Percentiles rank a stretch among this genome's conserved stretches.
These are phyloP conservation scores for Timandra comae DNA, from an alignment of 2,888 invertebrate genomes.

Conservation along the genomic window DNA sequence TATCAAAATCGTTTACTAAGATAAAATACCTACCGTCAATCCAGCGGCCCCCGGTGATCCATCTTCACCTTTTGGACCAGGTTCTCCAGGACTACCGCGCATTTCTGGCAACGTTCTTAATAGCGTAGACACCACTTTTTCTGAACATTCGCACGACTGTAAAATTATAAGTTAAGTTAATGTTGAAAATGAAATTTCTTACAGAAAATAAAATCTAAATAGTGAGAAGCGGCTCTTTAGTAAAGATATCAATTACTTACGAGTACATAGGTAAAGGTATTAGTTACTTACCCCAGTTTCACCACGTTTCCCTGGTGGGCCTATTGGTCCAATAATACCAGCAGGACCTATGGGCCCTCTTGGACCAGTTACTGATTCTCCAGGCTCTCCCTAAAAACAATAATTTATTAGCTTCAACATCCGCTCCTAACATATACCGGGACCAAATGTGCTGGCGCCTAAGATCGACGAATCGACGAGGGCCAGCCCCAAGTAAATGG, in stretches of 20 bases:
- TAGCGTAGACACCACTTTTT: slow-evolving; percentile 37
- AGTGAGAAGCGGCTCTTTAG: no score
- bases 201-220: no score
- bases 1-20: no score
- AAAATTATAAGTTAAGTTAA: slow-evolving; percentile 1
- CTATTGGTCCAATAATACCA: slow-evolving; percentile 82
- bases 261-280: not conserved
- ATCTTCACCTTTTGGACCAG: slow-evolving; percentile 60
- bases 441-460: no score
- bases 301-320: slow-evolving; percentile 45
- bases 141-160: slow-evolving; percentile 51
- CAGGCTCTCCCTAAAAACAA: slow-evolving; percentile 35
- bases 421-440: no score
- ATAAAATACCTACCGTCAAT: slow-evolving; percentile 51
- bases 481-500: no score
- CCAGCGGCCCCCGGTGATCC: slow-evolving; percentile 37
- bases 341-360: slow-evolving; percentile 72
- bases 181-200: no score
- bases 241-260: no score
- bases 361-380: slow-evolving; percentile 30
- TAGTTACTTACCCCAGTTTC: slow-evolving; percentile 23
- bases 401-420: no score
- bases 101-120: slow-evolving; percentile 46
- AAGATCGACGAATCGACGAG: no score
- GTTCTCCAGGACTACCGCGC: slow-evolving; percentile 74